Evolutionary conservation across 2,797 vertebrate species (phyloP).

Genomic region (Galagoides demidoff): DNA sequence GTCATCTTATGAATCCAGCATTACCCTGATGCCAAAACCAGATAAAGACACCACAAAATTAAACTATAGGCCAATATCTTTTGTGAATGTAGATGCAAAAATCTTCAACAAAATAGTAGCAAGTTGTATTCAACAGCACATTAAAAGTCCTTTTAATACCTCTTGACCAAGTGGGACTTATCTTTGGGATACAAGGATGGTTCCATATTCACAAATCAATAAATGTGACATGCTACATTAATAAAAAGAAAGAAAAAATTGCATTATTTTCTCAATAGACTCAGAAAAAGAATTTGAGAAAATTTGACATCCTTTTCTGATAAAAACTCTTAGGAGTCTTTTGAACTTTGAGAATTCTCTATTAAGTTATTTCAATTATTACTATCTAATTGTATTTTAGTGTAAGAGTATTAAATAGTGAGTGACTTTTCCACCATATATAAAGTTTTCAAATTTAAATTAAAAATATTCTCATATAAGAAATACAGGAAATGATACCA

Average conservation of each 20-base stretch:
- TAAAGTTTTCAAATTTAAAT: conserved; percentile 4
- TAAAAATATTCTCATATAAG: neutral
- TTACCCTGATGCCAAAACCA: neutral
- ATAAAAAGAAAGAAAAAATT: neutral
- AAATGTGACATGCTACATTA: neutral
- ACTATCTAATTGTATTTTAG: neutral
- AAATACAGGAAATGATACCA: neutral
- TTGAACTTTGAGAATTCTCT: neutral
- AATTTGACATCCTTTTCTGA: neutral
- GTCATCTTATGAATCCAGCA: neutral
- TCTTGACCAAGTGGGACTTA: neutral
- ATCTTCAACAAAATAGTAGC: neutral
- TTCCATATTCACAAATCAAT: neutral
- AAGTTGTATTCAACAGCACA: neutral
- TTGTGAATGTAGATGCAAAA: neutral
- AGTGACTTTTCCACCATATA: neutral
- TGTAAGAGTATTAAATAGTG: neutral
- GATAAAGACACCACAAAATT: neutral
- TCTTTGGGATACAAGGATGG: neutral
- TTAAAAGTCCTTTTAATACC: neutral
- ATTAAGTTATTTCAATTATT: conserved; percentile 27
- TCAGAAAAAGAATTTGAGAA: neutral
- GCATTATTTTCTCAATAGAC: neutral
- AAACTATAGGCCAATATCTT: neutral
- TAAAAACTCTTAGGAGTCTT: neutral